Conservation (phyloP, 30 jellyfish, hydroid and myxozoan genomes). For the Hydra vulgaris region DNA sequence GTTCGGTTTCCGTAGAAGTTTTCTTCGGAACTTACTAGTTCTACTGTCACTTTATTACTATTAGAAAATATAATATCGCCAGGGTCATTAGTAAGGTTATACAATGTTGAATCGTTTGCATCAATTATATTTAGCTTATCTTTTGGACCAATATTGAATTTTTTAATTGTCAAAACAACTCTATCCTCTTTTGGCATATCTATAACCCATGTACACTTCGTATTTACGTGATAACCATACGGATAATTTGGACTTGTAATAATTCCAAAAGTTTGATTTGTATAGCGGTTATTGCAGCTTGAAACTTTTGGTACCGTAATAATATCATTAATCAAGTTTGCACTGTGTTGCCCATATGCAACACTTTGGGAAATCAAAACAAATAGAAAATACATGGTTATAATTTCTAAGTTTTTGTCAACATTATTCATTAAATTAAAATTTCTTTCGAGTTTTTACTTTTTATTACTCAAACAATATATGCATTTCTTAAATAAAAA, state of each 20-base stretch:
- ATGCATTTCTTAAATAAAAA: not conserved
- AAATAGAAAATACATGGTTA: not conserved
- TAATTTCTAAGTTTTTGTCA: no score
- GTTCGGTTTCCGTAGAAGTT: constrained; percentile 4
- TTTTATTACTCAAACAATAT: no score
- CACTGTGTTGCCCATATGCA: not conserved
- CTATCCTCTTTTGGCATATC: constrained; percentile 42
- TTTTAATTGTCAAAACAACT: constrained; percentile 35
- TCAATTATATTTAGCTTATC: constrained; percentile 43
- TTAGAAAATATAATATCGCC: constrained; percentile 53
- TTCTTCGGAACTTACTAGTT: constrained; percentile 6
- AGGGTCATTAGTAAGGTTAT: constrained; percentile 32
- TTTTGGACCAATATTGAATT: constrained; percentile 14
- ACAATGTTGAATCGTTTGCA: constrained; percentile 1
- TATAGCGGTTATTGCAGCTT: not conserved
- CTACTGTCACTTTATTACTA: constrained; percentile 32
- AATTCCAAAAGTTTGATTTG: constrained; percentile 19
- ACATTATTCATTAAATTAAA: no score
- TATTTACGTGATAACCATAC: constrained; percentile 15
- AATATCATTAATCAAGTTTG: not conserved
- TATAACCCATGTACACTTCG: constrained; percentile 43
- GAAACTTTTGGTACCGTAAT: not conserved
- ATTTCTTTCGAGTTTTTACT: no score
- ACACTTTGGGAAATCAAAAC: not conserved
- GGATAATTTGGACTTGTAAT: constrained; percentile 25